phyloP scores from a whole-genome alignment of 2,113 vertebrate genomes.

The Dasypus novemcinctus region DNA sequence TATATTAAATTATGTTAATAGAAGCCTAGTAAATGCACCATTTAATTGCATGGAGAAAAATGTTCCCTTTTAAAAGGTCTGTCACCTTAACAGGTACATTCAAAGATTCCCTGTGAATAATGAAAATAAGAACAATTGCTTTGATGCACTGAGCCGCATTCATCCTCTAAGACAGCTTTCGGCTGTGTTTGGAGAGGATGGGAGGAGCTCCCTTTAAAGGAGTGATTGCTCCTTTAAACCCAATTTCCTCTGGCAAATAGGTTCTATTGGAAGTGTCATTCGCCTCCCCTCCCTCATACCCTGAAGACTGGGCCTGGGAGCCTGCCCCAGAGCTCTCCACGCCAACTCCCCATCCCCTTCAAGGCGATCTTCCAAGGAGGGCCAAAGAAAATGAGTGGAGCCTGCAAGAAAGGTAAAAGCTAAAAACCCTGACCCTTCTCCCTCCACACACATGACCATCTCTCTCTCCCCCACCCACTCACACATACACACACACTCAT shows the following conservation, averaged over 20 bases:
- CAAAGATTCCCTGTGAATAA: constrained; percentile 76
- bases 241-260: constrained; percentile 54
- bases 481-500: neutral
- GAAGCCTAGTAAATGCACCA: constrained; percentile 73
- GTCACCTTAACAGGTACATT: constrained; percentile 78
- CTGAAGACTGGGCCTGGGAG: neutral
- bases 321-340: neutral
- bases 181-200: constrained; percentile 59
- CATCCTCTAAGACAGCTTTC: constrained; percentile 56
- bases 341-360: neutral
- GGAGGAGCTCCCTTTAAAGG: constrained; percentile 67
- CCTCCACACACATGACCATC: neutral
- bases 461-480: neutral
- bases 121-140: constrained; percentile 77
- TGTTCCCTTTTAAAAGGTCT: constrained; percentile 75
- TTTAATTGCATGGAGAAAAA: constrained; percentile 71
- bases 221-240: constrained; percentile 69
- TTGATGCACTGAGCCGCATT: constrained; percentile 67
- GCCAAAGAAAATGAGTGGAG: neutral
- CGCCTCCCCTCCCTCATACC: neutral
- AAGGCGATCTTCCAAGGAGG: neutral
- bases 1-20: constrained; percentile 81
- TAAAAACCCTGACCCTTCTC: neutral
- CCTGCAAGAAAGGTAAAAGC: neutral
- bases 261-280: constrained; percentile 8